phyloP scores from a whole-genome alignment of 2,888 invertebrate genomes.

The Stenchaetothrips biformis region DNA sequence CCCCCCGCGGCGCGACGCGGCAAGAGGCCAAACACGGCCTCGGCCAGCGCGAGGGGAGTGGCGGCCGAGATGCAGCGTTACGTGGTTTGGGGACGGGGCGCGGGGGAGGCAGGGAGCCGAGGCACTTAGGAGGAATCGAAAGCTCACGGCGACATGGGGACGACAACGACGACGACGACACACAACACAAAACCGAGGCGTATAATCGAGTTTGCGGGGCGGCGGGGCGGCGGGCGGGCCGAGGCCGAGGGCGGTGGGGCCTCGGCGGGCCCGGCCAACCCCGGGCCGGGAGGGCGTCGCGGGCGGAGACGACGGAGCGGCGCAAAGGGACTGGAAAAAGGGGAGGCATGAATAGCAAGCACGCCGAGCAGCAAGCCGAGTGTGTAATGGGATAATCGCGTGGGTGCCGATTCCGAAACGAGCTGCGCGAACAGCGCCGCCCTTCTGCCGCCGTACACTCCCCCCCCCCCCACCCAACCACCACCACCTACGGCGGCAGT shows the following conservation, averaged over 20 bases:
- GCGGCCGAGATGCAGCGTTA: too few species aligned
- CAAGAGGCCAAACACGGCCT: too few species aligned
- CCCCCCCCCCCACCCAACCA: background rate
- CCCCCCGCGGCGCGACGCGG: too few species aligned
- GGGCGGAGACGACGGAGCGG: background rate
- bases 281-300: background rate
- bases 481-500: background rate
- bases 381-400: conserved; percentile 23
- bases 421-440: background rate
- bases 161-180: background rate
- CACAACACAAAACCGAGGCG: conserved; percentile 4
- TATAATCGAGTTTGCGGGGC: conserved; percentile 14
- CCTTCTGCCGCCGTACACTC: background rate
- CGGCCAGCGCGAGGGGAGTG: too few species aligned
- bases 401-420: conserved; percentile 24
- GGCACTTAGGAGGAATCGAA: background rate
- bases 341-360: background rate
- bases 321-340: background rate
- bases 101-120: too few species aligned
- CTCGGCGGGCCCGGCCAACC: background rate
- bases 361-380: background rate
- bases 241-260: background rate
- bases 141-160: background rate
- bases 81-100: too few species aligned
- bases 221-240: background rate